A percentile compares a stretch with the other conserved stretches of the same genome.
Evolutionary conservation across 2,113 vertebrate species (phyloP).

Genomic region (Neopipo cinnamomea): DNA sequence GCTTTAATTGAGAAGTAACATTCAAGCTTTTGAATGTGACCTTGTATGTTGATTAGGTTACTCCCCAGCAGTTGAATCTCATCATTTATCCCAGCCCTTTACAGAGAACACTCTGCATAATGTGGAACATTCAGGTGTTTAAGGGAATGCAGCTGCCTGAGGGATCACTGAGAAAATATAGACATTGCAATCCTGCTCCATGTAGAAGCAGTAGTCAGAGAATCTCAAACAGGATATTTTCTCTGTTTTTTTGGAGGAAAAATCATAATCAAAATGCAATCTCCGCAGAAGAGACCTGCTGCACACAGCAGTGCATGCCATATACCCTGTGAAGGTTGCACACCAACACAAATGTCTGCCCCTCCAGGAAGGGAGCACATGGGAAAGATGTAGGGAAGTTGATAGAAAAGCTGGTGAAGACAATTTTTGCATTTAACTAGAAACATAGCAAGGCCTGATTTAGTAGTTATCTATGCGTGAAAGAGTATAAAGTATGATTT

Average conservation of each 20-base stretch:
- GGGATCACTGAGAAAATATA: background rate
- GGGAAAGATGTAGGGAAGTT: background rate
- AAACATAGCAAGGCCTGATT: background rate
- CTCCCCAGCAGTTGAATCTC: background rate
- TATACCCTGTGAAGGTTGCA: background rate
- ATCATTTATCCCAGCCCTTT: background rate
- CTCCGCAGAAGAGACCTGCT: background rate
- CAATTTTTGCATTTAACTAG: background rate
- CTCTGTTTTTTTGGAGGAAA: background rate
- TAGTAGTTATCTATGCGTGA: background rate
- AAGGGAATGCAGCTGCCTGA: background rate
- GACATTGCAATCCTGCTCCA: background rate
- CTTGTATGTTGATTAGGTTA: slow-evolving; percentile 35
- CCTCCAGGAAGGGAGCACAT: background rate
- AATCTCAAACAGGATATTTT: background rate
- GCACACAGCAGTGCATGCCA: background rate
- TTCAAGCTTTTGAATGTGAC: slow-evolving; percentile 36
- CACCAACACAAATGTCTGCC: fast-evolving
- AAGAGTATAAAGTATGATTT: background rate
- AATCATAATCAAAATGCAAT: background rate
- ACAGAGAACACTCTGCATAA: background rate
- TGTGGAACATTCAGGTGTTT: slow-evolving; percentile 5
- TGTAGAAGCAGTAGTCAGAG: background rate
- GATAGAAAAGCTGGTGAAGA: background rate
- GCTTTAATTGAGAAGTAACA: background rate